Base-by-base conservation (phyloP, 2,888 invertebrate species). In the Ypsolopha scabrella region DNA sequence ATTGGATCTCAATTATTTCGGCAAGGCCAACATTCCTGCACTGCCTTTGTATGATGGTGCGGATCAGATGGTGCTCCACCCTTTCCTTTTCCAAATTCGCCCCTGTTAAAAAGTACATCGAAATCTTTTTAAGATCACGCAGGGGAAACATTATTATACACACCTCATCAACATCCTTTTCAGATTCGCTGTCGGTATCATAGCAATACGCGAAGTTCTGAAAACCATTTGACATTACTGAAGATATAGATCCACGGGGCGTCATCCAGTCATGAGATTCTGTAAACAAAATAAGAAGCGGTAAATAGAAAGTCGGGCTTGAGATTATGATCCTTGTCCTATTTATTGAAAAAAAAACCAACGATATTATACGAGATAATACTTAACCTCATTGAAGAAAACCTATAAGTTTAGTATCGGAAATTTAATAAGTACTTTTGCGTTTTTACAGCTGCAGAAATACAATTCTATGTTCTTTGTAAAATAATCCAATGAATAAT, bases 221-320 rank as follows among this genome's bases (percentile, higher is more conserved):
- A 4, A 83, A 55, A 0, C 82, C 83, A 11, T 76, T 65, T 0
- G 85, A 86, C 61, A 86, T 70, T 0, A 82, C 74, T 0, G 85
- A 86, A 4, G 75, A 72, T 6, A 86, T 78, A 0, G 85, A 86
- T 0, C 78, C 83, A 0, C 83, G 75, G 0, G 85, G 85, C 1
- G 83, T 81, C 74, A 83, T 73, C 85, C 85, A 85, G 53, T 83
- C 85, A 35, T 75, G 78, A 1, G 82, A 76, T 14, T 82, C 83
- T 85, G 61, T 3, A 41, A 46, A 6, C 38, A 45, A 11, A 44
- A 24, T 24, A 24, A 24, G 4, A 24, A 2, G 24, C 24, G 24
- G 24, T 24, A 13, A 47, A 47, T 24, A 24, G 24, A 24, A 24
- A 24, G 24, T 24, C 24, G 4, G 4, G 24, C 4, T 24, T 4